Percentiles rank a stretch among this genome's conserved stretches.
Conservation (phyloP, 1,140 invertebrate species). For the Bombyx mori region ASM3026992v2 NC_085115.1:4009001-4009500, state of each 20-base stretch:
- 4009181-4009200: conserved; percentile 26
- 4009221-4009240: conserved; percentile 22
- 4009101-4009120: conserved; percentile 2
- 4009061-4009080: too few species aligned
- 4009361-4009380: too few species aligned
- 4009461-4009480: too few species aligned
- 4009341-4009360: too few species aligned
- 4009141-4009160: conserved; percentile 5
- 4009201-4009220: conserved; percentile 17
- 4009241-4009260: conserved; percentile 5
- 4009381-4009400: too few species aligned
- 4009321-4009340: not conserved
- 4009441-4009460: too few species aligned
- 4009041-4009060: too few species aligned
- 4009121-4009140: not conserved
- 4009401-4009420: too few species aligned
- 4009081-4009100: not conserved
- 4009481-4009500: too few species aligned
- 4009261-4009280: conserved; percentile 9
- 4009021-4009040: too few species aligned
- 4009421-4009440: too few species aligned
- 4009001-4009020: too few species aligned
- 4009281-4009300: conserved; percentile 2
- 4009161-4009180: conserved; percentile 17
- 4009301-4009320: not conserved